These are phyloP conservation scores for Brachyptera risi DNA, from an alignment of 2,888 invertebrate genomes.

Conservation along the genomic window DNA sequence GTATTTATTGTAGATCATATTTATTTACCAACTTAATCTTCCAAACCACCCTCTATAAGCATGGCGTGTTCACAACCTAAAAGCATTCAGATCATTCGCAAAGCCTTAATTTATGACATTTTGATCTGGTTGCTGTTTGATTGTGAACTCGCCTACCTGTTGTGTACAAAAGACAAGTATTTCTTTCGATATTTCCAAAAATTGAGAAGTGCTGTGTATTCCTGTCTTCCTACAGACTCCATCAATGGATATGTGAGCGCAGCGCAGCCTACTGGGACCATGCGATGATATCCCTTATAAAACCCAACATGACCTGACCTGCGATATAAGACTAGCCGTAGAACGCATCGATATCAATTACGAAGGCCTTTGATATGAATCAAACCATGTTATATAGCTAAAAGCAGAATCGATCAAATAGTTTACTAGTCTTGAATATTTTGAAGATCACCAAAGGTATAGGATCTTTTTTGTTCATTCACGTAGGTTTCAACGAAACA, in stretches of 20 bases:
- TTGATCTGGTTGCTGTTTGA: not conserved
- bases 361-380: constrained; percentile 9
- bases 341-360: constrained; percentile 1
- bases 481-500: no score
- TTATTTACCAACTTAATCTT: not conserved
- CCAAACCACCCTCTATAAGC: not conserved
- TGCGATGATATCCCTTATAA: not conserved
- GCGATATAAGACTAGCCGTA: not conserved
- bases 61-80: not conserved
- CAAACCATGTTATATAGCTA: constrained; percentile 12
- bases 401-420: no score
- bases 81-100: not conserved
- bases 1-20: not conserved
- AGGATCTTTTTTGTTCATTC: no score
- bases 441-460: no score
- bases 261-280: constrained; percentile 5
- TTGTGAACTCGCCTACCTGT: constrained; percentile 1
- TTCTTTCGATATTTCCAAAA: constrained; percentile 2
- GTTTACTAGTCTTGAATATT: no score
- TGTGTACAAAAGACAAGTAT: constrained; percentile 7
- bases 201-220: constrained; percentile 11
- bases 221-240: constrained; percentile 13
- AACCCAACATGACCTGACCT: not conserved
- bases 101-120: constrained; percentile 1
- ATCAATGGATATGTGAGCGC: not conserved